A percentile compares a stretch with the other conserved stretches of the same genome.
phyloP scores from a whole-genome alignment of 2,797 vertebrate species.

The Halcyon chelicuti region DNA sequence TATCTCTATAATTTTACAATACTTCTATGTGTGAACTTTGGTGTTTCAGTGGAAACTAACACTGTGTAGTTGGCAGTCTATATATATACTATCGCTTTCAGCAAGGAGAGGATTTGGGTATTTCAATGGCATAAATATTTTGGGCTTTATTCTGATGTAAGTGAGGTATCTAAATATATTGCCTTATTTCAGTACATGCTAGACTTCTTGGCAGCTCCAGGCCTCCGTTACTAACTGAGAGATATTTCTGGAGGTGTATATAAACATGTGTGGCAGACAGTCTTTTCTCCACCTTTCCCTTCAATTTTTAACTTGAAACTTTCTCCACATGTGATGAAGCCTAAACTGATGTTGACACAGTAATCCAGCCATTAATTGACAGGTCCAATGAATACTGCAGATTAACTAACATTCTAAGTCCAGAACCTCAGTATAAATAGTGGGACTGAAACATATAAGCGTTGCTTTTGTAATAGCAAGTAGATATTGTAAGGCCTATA shows the following conservation, averaged over 20 bases:
- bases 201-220: slow-evolving; percentile 35
- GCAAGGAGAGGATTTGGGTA: background rate
- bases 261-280: background rate
- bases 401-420: background rate
- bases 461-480: background rate
- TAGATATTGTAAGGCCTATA: background rate
- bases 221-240: background rate
- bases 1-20: background rate
- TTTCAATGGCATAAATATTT: slow-evolving; percentile 20
- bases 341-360: background rate
- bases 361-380: background rate
- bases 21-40: background rate
- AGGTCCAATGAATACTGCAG: background rate
- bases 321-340: background rate
- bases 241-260: background rate
- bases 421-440: background rate
- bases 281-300: background rate
- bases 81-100: background rate
- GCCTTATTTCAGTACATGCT: background rate
- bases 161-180: slow-evolving; percentile 15
- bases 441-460: background rate
- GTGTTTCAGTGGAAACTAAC: background rate
- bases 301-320: background rate
- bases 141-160: background rate
- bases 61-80: background rate